Conservation (phyloP, 53 echinoderm and acorn worm genomes). For the Zoroaster sp. region DNA sequence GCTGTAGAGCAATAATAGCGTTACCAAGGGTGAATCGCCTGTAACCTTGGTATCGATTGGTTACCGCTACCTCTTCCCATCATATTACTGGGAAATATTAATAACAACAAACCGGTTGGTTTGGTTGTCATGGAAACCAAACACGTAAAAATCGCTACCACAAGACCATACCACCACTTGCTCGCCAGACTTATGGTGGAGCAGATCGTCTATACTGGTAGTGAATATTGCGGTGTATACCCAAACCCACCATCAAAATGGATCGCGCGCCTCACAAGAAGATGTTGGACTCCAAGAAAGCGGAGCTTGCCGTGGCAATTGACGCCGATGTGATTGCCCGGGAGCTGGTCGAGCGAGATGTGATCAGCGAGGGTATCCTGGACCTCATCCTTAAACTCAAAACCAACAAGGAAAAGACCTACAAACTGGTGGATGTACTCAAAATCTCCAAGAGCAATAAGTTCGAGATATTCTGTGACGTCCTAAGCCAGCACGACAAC, state of each 20-base stretch:
- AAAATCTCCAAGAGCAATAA: slow-evolving; percentile 1
- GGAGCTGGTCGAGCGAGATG: neutral
- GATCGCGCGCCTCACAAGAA: slow-evolving; percentile 22
- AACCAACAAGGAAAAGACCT: neutral
- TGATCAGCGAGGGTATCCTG: slow-evolving; percentile 24
- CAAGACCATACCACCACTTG: neutral
- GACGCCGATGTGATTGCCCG: slow-evolving; percentile 17
- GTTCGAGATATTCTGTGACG: neutral
- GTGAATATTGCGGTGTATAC: neutral
- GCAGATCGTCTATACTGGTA: neutral
- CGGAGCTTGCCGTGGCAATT: neutral
- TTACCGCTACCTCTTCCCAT: neutral
- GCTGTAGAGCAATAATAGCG: neutral
- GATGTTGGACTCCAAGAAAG: slow-evolving; percentile 10
- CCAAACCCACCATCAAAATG: neutral
- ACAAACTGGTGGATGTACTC: slow-evolving; percentile 21
- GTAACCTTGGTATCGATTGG: slow-evolving; percentile 31
- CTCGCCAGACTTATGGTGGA: neutral
- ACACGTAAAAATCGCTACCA: slow-evolving; percentile 16
- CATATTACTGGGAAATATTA: neutral
- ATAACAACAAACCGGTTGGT: neutral
- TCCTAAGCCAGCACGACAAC: slow-evolving; percentile 1
- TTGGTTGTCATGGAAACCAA: slow-evolving; percentile 30
- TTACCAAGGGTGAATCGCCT: neutral
- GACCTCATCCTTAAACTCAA: slow-evolving; percentile 3